Conservation (phyloP, 2,113 vertebrate species). For the Carollia perspicillata region DNA sequence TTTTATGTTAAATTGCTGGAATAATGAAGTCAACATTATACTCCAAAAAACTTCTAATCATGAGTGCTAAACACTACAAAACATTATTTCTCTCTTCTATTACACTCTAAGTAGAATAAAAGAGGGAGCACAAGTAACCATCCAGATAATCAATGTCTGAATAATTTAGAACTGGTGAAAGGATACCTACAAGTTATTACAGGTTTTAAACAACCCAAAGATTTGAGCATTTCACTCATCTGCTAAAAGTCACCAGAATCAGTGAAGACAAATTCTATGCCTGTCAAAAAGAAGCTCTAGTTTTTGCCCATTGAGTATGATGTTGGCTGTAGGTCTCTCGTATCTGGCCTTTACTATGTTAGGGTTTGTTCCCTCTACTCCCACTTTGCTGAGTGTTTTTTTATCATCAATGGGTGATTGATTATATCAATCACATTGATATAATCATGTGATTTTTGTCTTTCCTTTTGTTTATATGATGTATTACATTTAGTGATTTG, state of each 20-base stretch:
- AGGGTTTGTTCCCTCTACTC: no score
- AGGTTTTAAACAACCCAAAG: background rate
- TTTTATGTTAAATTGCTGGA: background rate
- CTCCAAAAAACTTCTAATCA: background rate
- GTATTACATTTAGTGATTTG: no score
- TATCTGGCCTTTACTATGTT: no score
- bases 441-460: no score
- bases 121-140: background rate
- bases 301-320: no score
- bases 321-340: no score
- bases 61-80: slow-evolving; percentile 24
- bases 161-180: slow-evolving; percentile 25
- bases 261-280: background rate
- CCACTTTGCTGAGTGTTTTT: no score
- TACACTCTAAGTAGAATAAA: background rate
- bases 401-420: no score
- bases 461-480: no score
- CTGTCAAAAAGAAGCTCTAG: background rate
- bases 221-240: slow-evolving; percentile 24
- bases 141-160: background rate
- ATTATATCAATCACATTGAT: no score
- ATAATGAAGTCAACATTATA: slow-evolving; percentile 7
- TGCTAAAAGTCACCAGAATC: background rate
- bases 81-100: background rate
- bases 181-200: background rate